Evolutionary conservation across 64 coral and sea anemone species (phyloP), one percentile per base, ranked within the genome.

Genomic region (Orbicella faveolata): DNA sequence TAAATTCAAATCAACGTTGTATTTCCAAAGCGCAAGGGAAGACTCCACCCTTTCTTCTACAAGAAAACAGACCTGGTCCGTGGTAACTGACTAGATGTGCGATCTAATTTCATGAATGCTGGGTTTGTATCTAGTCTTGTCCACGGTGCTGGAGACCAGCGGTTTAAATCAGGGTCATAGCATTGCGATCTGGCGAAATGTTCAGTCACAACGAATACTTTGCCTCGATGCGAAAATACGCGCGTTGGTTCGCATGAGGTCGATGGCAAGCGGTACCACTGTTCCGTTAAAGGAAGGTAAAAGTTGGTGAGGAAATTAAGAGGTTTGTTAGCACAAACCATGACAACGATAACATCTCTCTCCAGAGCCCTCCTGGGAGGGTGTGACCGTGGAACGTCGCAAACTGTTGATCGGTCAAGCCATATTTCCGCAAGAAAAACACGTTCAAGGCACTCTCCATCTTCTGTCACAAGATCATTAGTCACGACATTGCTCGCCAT

Each of bases 401-500:
- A 5, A 13, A 21, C 14, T 20, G 25, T 55, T 20, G 54, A 52
- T 26, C 20, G 21, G 74, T n/a, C 57, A 8, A 72, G 6, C 44
- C 41, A 75, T 33, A 51, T 8, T 52, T 39, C 75, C 19, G 52
- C 44, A 6, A 54, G 0, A 73, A 48, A 74, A 23, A 52, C 61
- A 74, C 63, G 13, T 69, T 7, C 17, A 10, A 78, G 1, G 41
- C 75, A 78, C 1, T 44, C 44, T 78, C 55, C 17, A 52, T 52
- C 51, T 78, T 6, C 37, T 78, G 21, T 78, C 18, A 78, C 75
- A 52, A 78, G 37, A 23, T 78, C 44, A 52, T 80, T 89, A 18
- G 26, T 89, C 76, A 68, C 76, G 78, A 80, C 53, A 61, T 36
- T 53, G 25, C 54, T 62, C n/a, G 30, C 16, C 23, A 80, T 62